A percentile compares a stretch with the other conserved stretches of the same genome.
Evolutionary conservation across 1,140 invertebrate genomes (phyloP).

Genomic region (Amyelois transitella): DNA sequence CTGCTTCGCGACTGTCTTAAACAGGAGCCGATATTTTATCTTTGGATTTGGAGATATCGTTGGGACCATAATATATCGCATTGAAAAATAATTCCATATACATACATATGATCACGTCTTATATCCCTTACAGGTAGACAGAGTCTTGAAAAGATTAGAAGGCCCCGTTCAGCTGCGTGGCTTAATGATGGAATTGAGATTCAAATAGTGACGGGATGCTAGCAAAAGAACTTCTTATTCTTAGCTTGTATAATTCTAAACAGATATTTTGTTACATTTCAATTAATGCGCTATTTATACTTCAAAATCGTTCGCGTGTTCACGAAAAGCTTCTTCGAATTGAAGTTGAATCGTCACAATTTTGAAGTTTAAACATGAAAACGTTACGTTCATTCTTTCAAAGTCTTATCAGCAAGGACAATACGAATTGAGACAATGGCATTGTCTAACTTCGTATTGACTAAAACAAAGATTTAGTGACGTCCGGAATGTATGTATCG

Average conservation of each 20-base stretch:
- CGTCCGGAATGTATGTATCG: conserved; percentile 45
- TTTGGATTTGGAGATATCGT: background rate
- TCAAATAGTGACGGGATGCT: too few species aligned
- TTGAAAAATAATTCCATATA: too few species aligned
- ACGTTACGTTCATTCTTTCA: background rate
- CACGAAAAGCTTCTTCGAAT: background rate
- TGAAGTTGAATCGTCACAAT: background rate
- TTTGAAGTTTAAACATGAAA: background rate
- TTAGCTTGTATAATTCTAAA: too few species aligned
- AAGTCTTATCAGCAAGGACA: background rate
- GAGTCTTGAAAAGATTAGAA: too few species aligned
- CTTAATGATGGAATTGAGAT: too few species aligned
- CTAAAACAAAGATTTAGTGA: conserved; percentile 44
- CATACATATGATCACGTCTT: too few species aligned
- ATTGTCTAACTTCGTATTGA: background rate
- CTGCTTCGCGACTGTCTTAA: background rate
- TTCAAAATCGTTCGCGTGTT: background rate
- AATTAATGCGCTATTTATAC: background rate
- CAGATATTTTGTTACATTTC: background rate
- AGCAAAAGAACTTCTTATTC: too few species aligned
- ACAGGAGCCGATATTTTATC: background rate
- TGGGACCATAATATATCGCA: background rate
- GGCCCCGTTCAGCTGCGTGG: too few species aligned
- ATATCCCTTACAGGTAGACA: too few species aligned
- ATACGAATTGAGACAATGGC: background rate